phyloP scores from a whole-genome alignment of 2,797 vertebrate species.

The Sphenodon punctatus region DNA sequence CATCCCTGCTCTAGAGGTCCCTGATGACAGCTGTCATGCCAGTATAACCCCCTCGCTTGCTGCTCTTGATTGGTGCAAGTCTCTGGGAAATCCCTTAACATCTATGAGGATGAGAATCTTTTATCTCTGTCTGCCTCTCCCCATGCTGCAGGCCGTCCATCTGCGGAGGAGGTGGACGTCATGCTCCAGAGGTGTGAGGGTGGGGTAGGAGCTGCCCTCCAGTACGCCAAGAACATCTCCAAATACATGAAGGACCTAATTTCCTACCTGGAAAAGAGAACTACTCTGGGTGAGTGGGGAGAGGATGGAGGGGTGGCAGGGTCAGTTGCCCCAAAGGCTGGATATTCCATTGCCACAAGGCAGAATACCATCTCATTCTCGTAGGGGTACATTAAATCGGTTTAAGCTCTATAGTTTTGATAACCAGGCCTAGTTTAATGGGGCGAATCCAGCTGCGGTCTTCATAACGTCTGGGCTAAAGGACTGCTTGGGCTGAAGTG shows the following conservation, averaged over 20 bases:
- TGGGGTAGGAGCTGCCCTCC: conserved; percentile 88
- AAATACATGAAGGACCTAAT: conserved; percentile 97
- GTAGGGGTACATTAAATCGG: too few species aligned
- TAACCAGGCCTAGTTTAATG: too few species aligned
- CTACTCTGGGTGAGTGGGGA: conserved; percentile 79
- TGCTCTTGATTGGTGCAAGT: too few species aligned
- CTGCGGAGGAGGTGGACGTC: conserved; percentile 86
- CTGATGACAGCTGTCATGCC: too few species aligned
- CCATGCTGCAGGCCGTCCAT: conserved; percentile 44
- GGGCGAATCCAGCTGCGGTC: too few species aligned
- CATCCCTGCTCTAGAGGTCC: too few species aligned
- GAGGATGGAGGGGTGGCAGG: accelerated
- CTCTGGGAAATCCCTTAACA: accelerated
- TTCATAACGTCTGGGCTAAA: too few species aligned
- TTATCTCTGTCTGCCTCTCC: not conserved
- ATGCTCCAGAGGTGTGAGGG: conserved; percentile 92
- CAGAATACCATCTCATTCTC: accelerated
- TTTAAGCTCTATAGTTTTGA: too few species aligned
- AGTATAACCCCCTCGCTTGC: not conserved
- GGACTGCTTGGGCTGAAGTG: too few species aligned
- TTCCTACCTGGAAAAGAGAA: conserved; percentile 89
- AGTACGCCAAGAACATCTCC: conserved; percentile 90
- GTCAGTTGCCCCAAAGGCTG: accelerated
- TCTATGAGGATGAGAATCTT: not conserved
- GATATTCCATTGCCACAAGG: accelerated